Evolutionary conservation across 2,888 invertebrate genomes (phyloP).

Genomic region (Dorcus parallelipipedus): DNA sequence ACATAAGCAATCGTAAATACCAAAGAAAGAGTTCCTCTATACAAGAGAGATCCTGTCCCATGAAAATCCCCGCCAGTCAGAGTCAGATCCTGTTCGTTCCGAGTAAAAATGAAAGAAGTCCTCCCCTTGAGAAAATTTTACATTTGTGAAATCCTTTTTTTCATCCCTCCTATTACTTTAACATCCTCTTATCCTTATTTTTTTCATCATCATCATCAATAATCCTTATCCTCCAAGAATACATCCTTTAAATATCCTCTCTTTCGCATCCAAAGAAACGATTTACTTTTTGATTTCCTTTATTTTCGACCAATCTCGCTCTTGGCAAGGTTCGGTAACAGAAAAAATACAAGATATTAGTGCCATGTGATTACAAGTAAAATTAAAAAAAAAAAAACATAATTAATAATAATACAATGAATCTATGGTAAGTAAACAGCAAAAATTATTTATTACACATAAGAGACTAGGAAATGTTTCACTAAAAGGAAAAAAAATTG

Average conservation of each 20-base stretch:
- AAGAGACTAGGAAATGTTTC: too few relatives aligned
- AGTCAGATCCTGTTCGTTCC: background rate
- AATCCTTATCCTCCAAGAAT: background rate
- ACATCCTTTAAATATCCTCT: background rate
- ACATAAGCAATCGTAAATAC: constrained; percentile 9
- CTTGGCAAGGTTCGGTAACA: constrained; percentile 21
- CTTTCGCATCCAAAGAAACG: constrained; percentile 8
- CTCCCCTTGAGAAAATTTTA: background rate
- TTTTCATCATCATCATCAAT: background rate
- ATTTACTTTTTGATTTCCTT: constrained; percentile 7
- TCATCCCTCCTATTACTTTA: background rate
- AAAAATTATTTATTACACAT: too few relatives aligned
- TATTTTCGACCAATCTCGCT: constrained; percentile 8
- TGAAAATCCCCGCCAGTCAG: background rate
- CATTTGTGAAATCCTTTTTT: background rate
- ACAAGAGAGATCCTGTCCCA: background rate
- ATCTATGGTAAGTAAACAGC: too few relatives aligned
- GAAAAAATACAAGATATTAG: constrained; percentile 19
- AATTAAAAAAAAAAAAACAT: background rate
- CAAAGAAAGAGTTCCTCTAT: background rate
- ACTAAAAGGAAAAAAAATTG: too few relatives aligned
- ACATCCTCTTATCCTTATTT: background rate
- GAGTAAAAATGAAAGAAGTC: background rate
- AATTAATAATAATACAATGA: too few relatives aligned
- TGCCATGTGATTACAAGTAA: constrained; percentile 2